A percentile compares a stretch with the other conserved stretches of the same genome.
Evolutionary conservation across 2,113 vertebrate species (phyloP).

Genomic region (Erythrolamprus reginae): DNA sequence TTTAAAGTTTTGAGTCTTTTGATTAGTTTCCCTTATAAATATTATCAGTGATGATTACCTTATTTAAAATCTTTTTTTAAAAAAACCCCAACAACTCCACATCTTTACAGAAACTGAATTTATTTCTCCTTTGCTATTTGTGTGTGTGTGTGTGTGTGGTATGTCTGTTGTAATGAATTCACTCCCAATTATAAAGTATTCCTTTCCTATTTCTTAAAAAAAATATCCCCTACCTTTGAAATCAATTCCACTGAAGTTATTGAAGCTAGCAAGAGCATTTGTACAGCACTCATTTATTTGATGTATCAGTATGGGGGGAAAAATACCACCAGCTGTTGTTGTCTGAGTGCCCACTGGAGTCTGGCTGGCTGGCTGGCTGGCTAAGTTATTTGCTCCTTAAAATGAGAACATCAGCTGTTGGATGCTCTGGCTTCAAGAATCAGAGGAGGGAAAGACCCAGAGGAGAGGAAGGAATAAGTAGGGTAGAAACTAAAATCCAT

Average conservation of each 20-base stretch:
- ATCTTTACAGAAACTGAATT: neutral
- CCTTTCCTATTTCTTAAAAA: neutral
- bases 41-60: neutral
- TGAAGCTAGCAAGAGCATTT: neutral
- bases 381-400: neutral
- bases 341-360: neutral
- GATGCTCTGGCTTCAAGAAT: neutral
- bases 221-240: neutral
- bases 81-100: neutral
- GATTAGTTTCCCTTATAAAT: neutral
- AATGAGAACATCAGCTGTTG: neutral
- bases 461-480: neutral
- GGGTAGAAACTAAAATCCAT: neutral
- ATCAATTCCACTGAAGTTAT: neutral
- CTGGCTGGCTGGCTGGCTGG: neutral
- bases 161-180: neutral
- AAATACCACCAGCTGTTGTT: neutral
- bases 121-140: neutral
- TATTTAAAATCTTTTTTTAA: neutral
- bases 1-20: neutral
- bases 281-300: neutral
- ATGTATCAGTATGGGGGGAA: neutral
- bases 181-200: neutral
- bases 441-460: neutral
- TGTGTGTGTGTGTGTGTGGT: neutral